Evolutionary conservation across 2,888 invertebrate species (phyloP), one percentile per base, ranked within the genome.

Genomic region (Sipha maydis): DNA sequence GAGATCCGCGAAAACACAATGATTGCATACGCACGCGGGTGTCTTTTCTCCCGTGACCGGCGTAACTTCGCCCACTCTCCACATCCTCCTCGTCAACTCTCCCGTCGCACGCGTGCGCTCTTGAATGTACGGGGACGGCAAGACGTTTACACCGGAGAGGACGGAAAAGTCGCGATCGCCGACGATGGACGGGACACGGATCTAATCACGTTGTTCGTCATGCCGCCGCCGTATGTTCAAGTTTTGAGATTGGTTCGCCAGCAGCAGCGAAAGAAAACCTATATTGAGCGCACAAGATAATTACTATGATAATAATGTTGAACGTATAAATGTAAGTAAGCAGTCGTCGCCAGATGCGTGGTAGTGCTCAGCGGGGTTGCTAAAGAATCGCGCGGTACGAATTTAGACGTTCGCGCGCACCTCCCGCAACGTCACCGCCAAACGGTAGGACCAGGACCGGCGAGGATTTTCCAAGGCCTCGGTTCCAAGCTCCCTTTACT

Each of bases 151-250:
- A 48, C 48, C 48, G 11, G 48, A 11, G 48, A 11, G 48, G 14
- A 11, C 48, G 48, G 48, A 73, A 73, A 73, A 83, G 83, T 71
- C 73, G 71, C 14, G 14, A 11, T 14, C 48, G 48, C 48, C 48
- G 56, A 19, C 31, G 83, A 83, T 75, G 56, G 56, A 83, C 31
- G 83, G 54, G 71, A 83, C 83, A 17, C 48, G 83, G 4, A 83
- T 73, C 73, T 73, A 56, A 83, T 83, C 83, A 34, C 83, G 83
- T 83, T 83, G 56, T 83, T 83, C 56, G 83, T 83, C 83, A 73
- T 34, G 83, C 48, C 48, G 14, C 48, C 14, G 48, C 73, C 83
- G 34, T 75, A 34, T 73, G 83, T 83, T 73, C 34, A 19, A 48
- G 73, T 73, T 73, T 83, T 73, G 73, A 83, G 56, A 83, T 73